A percentile compares a stretch with the other conserved stretches of the same genome.
phyloP scores from a whole-genome alignment of 2,113 vertebrate species.

The Halichoeres trimaculatus region DNA sequence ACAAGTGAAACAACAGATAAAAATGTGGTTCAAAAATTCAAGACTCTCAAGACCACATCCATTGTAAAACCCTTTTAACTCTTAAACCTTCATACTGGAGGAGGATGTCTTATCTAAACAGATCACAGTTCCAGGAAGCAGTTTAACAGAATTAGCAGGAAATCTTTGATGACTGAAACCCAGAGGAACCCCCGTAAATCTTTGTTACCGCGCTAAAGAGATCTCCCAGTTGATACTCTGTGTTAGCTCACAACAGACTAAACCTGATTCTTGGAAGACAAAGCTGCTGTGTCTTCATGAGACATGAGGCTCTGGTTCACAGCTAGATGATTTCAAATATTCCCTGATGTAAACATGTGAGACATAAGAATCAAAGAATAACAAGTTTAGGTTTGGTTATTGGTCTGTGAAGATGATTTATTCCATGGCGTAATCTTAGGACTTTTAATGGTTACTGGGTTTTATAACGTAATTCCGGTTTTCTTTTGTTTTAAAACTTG shows the following conservation, averaged over 20 bases:
- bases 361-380: conserved; percentile 28
- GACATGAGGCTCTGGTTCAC: background rate
- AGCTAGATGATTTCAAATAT: background rate
- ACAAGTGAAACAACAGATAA: no score
- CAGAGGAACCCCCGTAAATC: background rate
- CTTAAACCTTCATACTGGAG: background rate
- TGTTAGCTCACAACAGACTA: background rate
- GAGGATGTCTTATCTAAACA: background rate
- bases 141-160: background rate
- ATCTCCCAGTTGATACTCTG: background rate
- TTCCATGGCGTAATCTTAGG: background rate
- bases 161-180: background rate
- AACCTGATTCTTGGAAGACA: background rate
- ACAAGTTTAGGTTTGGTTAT: background rate
- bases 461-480: background rate
- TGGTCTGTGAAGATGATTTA: conserved; percentile 18
- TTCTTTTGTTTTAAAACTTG: background rate
- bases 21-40: no score
- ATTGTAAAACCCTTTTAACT: no score
- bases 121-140: background rate
- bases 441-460: background rate
- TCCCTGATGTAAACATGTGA: conserved; percentile 8
- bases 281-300: background rate
- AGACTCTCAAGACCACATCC: no score
- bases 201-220: background rate